A percentile compares a stretch with the other conserved stretches of the same genome.
phyloP scores from a whole-genome alignment of 2,888 invertebrate genomes.

The Chrysolina haemoptera region DNA sequence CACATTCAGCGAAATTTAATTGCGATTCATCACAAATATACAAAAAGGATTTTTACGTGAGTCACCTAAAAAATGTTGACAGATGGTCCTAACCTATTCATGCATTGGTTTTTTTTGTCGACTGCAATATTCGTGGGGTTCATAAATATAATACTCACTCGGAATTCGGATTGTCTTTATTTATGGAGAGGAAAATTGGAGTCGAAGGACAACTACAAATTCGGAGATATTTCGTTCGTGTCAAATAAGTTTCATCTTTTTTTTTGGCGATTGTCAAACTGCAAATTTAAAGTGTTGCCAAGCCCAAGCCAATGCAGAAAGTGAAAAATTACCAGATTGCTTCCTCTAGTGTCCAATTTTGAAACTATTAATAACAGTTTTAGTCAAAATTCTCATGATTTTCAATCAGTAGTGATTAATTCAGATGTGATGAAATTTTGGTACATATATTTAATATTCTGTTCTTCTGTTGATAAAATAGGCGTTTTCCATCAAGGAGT shows the following conservation, averaged over 20 bases:
- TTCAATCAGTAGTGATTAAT: too few species aligned
- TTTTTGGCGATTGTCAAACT: conserved; percentile 2
- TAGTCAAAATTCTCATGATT: too few species aligned
- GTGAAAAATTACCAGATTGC: too few species aligned
- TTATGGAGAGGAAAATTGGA: conserved; percentile 9
- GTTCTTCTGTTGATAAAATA: too few species aligned
- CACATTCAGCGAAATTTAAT: conserved; percentile 27
- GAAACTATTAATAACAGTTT: too few species aligned
- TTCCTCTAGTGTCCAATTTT: too few species aligned
- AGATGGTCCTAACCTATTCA: conserved; percentile 32
- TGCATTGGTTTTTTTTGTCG: not conserved
- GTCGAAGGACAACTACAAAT: conserved; percentile 19
- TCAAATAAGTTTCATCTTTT: conserved; percentile 4
- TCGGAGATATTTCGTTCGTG: conserved; percentile 21
- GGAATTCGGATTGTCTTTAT: conserved; percentile 18
- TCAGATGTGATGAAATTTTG: too few species aligned
- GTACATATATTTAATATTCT: too few species aligned
- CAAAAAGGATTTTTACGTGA: conserved; percentile 43
- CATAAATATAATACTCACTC: conserved; percentile 16
- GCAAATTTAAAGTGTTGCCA: not conserved
- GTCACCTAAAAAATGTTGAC: conserved; percentile 41
- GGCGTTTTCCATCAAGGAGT: too few species aligned
- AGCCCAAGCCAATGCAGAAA: too few species aligned
- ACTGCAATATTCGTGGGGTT: not conserved
- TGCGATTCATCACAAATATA: conserved; percentile 39